phyloP scores from a whole-genome alignment of 2,797 vertebrate species.

The Simalia tracyae region DNA sequence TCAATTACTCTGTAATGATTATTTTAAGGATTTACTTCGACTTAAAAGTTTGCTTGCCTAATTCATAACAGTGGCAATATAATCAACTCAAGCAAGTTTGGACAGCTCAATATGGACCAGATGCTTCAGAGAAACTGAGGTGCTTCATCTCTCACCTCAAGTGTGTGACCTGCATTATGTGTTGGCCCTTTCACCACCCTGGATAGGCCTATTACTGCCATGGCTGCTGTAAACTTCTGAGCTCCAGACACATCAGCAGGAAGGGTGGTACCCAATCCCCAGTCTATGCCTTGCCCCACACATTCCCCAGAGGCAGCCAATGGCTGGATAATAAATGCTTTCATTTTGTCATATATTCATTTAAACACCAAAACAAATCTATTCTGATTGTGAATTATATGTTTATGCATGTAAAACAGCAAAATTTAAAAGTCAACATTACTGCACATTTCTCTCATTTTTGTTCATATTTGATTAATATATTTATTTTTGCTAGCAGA shows the following conservation, averaged over 20 bases:
- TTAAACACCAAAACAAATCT: not conserved
- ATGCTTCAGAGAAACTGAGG: not conserved
- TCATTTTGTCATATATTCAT: not conserved
- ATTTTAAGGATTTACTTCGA: not conserved
- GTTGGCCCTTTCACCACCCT: no score
- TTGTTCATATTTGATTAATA: not conserved
- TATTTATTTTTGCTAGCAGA: not conserved
- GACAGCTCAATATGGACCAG: not conserved
- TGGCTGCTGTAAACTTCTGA: no score
- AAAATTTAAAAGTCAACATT: not conserved
- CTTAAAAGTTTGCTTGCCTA: not conserved
- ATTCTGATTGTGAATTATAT: not conserved
- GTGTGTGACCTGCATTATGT: no score
- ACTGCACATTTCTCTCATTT: not conserved
- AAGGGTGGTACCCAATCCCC: not conserved
- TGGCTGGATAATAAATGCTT: not conserved
- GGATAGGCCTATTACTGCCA: no score
- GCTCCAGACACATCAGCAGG: not conserved
- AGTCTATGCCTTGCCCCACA: not conserved
- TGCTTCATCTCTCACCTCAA: no score
- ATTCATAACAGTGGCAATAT: not conserved
- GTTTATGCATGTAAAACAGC: not conserved
- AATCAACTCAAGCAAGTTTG: not conserved
- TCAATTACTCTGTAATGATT: not conserved
- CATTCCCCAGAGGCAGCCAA: not conserved